Evolutionary conservation across 2,888 invertebrate species (phyloP).

Genomic region (Prosopocoilus inquinatus): DNA sequence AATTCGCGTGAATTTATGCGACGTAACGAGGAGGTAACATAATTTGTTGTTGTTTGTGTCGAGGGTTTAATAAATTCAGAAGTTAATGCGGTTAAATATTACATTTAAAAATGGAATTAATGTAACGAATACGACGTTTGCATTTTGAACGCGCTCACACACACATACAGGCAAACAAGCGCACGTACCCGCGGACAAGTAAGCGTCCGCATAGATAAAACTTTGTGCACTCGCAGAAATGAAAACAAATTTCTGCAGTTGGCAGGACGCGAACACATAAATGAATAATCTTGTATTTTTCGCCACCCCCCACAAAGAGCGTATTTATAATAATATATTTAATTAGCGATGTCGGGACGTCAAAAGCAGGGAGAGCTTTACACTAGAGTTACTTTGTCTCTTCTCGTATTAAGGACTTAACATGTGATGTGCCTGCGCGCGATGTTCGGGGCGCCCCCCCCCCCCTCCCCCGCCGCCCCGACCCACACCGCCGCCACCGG

Average conservation of each 20-base stretch:
- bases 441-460: slow-evolving; percentile 14
- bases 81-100: too few species aligned
- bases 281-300: slow-evolving; percentile 46
- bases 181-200: background rate
- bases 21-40: too few species aligned
- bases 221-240: slow-evolving; percentile 3
- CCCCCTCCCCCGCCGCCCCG: background rate
- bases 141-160: background rate
- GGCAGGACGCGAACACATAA: slow-evolving; percentile 24
- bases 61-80: too few species aligned
- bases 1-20: too few species aligned
- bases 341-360: slow-evolving; percentile 47
- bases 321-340: slow-evolving; percentile 50
- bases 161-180: background rate
- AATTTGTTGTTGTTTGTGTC: too few species aligned
- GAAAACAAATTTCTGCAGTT: slow-evolving; percentile 9
- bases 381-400: slow-evolving; percentile 48
- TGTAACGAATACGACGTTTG: background rate
- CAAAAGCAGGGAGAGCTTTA: slow-evolving; percentile 45
- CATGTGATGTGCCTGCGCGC: slow-evolving; percentile 32
- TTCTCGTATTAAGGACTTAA: slow-evolving; percentile 35
- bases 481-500: slow-evolving; percentile 4
- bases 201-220: background rate
- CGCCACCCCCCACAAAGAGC: slow-evolving; percentile 36
- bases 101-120: too few species aligned